Evolutionary conservation across 2,888 invertebrate genomes (phyloP), one percentile per base, ranked within the genome.

Genomic region (Hypselothyrea guttata): DNA sequence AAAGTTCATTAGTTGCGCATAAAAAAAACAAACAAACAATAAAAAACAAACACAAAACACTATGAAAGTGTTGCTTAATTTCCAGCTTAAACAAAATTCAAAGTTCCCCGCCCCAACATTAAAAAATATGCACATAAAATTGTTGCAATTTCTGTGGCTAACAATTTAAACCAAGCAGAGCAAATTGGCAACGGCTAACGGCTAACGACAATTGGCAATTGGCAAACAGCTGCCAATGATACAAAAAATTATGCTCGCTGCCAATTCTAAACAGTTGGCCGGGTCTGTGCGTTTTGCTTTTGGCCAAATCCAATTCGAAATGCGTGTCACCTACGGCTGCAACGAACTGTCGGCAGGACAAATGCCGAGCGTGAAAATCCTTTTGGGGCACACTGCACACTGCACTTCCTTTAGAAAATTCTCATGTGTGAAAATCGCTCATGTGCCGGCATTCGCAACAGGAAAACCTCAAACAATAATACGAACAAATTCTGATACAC

Each of bases 261-360:
- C 55, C 60, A 62, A 67, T 38, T 40, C 37, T n/a, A 48, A 38
- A 30, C 69, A 75, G 58, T 70, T 67, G 75, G 75, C 75, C 77
- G 78, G 63, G 60, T 53, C 40, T 1, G 18, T 59, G 54, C 72
- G 75, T 77, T 53, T 82, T 79, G 68, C 47, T 69, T 40, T 40
- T 33, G 52, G 64, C 66, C 71, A 65, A 81, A 84, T 81, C 81
- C 78, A 81, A 81, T 81, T 81, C 47, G 81, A 84, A 81, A 84
- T 81, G 81, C 84, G 74, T 81, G 71, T 75, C 81, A 67, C 67
- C 58, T 45, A 55, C 56, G 63, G 55, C 57, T 73, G 73, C 69
- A 75, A 78, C 75, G 57, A 74, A 74, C 58, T 48, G 60, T 35
- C 40, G 55, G 56, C 64, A 70, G 70, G 67, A 71, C 66, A 77